Percentiles rank a stretch among this genome's conserved stretches.
Evolutionary conservation across 2,113 vertebrate species (phyloP).

Genomic region (Channa maculata): DNA sequence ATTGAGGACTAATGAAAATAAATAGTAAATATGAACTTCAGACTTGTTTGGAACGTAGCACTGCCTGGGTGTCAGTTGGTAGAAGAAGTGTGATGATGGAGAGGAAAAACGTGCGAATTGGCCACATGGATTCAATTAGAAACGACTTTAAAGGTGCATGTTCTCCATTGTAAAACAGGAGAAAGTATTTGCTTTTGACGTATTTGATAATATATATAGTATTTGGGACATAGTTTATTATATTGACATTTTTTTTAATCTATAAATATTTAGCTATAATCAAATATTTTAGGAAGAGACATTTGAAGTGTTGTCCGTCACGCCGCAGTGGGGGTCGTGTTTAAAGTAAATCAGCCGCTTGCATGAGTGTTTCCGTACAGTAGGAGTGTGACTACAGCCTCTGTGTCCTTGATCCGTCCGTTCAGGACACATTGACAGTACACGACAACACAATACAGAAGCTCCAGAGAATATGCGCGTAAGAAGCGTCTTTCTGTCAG

Average conservation of each 20-base stretch:
- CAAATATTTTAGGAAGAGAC: background rate
- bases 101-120: no score
- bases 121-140: no score
- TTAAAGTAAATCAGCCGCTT: slow-evolving; percentile 15
- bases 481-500: slow-evolving; percentile 49
- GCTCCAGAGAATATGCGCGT: slow-evolving; percentile 46
- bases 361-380: slow-evolving; percentile 3
- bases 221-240: background rate
- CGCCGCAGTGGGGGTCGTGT: background rate
- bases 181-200: no score
- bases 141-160: no score
- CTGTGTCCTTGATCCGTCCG: slow-evolving; percentile 50
- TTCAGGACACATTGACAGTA: slow-evolving; percentile 10
- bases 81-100: no score
- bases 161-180: no score
- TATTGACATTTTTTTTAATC: no score
- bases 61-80: background rate
- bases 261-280: no score
- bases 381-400: slow-evolving; percentile 29
- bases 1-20: slow-evolving; percentile 38
- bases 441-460: background rate
- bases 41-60: no score
- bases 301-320: background rate
- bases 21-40: slow-evolving; percentile 35
- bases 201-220: no score